Base-by-base conservation (phyloP, 2,888 invertebrate genomes). In the Caenorhabditis angaria region DNA sequence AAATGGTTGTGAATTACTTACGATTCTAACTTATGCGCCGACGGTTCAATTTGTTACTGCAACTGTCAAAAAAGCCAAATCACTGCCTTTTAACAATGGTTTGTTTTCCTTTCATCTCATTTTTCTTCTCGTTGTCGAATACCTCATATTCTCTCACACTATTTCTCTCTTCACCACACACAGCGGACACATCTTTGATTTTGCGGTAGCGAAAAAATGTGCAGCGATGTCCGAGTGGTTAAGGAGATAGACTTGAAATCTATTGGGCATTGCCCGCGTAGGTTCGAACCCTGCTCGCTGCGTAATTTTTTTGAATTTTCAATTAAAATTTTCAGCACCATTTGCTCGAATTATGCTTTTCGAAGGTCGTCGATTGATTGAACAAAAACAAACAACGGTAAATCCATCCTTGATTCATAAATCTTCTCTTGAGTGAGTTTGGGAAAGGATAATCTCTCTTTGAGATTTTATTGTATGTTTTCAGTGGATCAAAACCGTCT, bases 181-280 rank as follows among this genome's bases (percentile, higher is more conserved):
- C 10, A 32, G 32, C 32, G 32, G 32, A 10, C 32, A 32, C 6
- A 32, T 35, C 12, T n/a, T 4, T 29, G 29, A 27, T 27, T 14
- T 58, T 29, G 32, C 2, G 28, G 6, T 5, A 50, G 51, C 24
- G 51, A 10, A 3, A 22, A 53, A n/a, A 24, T 12, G 18, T 41
- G 41, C 41, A 41, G 41, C 41, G 41, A 41, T 41, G 41, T 41
- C 41, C 41, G 41, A 41, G 90, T 90, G 90, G 90, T 90, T 90
- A 90, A 90, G 90, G 90, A 90, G 91, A 91, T 90, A 89, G 91
- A 91, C 90, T 91, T 89, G 91, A 91, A 91, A 91, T 91, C 91
- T 89, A 90, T 90, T 91, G 91, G 91, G 91, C 89, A 89, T 83
- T 91, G 89, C 91, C 91, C 91, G 91, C 91, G 90, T 90, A 91